phyloP scores from a whole-genome alignment of 2,797 vertebrate species.

The Myotis findleyi region DNA sequence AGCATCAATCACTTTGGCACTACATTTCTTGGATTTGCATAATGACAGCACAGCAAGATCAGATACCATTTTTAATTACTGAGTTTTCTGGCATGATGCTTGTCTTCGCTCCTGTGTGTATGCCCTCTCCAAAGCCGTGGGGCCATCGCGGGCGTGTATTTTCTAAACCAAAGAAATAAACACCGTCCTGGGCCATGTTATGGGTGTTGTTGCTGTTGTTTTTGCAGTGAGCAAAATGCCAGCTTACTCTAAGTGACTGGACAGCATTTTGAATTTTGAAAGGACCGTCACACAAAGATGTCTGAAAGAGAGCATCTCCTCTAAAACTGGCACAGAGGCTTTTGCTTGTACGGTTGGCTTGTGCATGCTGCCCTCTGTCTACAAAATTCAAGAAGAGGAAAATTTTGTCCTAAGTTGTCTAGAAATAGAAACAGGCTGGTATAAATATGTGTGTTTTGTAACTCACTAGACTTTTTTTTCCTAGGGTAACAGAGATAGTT shows the following conservation, averaged over 20 bases:
- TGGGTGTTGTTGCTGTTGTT: conserved; percentile 8
- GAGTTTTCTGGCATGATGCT: conserved; percentile 42
- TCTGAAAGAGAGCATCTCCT: conserved; percentile 33
- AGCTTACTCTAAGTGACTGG: conserved; percentile 48
- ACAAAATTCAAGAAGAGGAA: conserved; percentile 70
- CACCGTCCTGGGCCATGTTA: conserved; percentile 16
- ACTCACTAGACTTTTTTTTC: conserved; percentile 6
- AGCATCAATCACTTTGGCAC: conserved; percentile 73
- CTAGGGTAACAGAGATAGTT: neutral
- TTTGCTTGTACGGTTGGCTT: conserved; percentile 69
- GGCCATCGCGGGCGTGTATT: conserved; percentile 62
- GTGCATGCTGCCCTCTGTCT: conserved; percentile 89
- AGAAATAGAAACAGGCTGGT: neutral
- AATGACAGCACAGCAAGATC: conserved; percentile 67
- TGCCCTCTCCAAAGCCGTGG: conserved; percentile 58
- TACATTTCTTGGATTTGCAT: conserved; percentile 74
- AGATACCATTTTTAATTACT: conserved; percentile 76
- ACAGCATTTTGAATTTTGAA: conserved; percentile 58
- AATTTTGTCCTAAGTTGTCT: conserved; percentile 49
- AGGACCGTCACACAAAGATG: neutral
- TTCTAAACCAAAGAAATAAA: conserved; percentile 67
- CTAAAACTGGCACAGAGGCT: conserved; percentile 21
- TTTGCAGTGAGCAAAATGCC: conserved; percentile 27
- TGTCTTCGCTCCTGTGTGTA: conserved; percentile 23
- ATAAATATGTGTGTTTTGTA: neutral